These are phyloP conservation scores for Raja brachyura DNA, from an alignment of 2,113 vertebrate species.

Conservation along the genomic window DNA sequence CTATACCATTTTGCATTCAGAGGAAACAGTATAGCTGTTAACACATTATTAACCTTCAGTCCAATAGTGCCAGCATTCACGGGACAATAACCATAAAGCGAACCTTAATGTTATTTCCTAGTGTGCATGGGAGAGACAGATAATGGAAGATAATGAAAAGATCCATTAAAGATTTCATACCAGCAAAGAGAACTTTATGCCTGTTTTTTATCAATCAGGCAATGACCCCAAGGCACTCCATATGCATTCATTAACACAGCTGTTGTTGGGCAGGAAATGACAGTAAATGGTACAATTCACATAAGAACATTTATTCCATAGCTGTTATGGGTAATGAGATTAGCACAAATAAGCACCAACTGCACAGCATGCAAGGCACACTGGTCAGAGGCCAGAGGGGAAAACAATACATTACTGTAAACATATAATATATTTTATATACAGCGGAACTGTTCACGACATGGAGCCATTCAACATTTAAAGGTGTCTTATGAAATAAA, in stretches of 20 bases:
- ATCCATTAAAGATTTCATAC: constrained; percentile 36
- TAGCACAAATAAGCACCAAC: constrained; percentile 29
- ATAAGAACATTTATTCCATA: constrained; percentile 34
- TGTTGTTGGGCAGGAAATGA: constrained; percentile 37
- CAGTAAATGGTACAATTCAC: constrained; percentile 35
- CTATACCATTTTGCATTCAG: not conserved
- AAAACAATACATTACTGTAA: constrained; percentile 11
- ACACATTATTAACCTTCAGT: not conserved
- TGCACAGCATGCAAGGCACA: constrained; percentile 33
- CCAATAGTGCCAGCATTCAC: not conserved
- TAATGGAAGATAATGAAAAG: constrained; percentile 10
- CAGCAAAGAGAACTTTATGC: constrained; percentile 4
- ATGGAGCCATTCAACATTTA: not conserved
- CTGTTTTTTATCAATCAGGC: constrained; percentile 31
- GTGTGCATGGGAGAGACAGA: constrained; percentile 21
- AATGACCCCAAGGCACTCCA: constrained; percentile 29
- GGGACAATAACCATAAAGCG: constrained; percentile 28
- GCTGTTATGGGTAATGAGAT: constrained; percentile 36
- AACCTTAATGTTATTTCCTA: constrained; percentile 25
- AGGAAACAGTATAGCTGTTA: not conserved
- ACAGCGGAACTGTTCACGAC: not conserved
- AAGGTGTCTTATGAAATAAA: not conserved
- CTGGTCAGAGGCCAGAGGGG: constrained; percentile 8
- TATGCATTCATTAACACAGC: constrained; percentile 36
- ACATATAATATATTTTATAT: not conserved